These are phyloP conservation scores for Tupiocoris notatus DNA, from an alignment of 2,888 invertebrate genomes.

Conservation along the genomic window DNA sequence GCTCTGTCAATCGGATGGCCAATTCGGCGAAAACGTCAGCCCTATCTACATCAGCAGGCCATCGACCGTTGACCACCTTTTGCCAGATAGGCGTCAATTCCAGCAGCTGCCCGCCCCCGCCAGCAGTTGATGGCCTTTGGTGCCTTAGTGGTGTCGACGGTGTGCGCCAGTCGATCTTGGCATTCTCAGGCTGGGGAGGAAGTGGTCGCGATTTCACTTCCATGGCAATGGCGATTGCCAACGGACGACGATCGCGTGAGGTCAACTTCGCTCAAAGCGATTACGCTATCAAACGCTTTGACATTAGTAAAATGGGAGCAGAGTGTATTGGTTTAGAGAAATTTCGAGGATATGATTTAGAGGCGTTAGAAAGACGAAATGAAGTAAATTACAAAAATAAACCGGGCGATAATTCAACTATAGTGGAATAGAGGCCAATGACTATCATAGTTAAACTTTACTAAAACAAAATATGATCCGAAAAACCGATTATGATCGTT, in stretches of 20 bases:
- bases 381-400: too few species aligned
- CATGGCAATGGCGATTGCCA: conserved; percentile 33
- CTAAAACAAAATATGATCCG: too few species aligned
- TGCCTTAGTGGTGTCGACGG: conserved; percentile 44
- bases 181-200: conserved; percentile 1
- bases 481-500: too few species aligned
- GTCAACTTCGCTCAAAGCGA: too few species aligned
- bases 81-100: conserved; percentile 79
- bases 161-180: conserved; percentile 29
- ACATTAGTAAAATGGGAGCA: too few species aligned
- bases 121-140: conserved; percentile 46
- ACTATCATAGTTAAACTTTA: too few species aligned
- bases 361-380: too few species aligned
- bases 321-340: too few species aligned
- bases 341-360: too few species aligned
- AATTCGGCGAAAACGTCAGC: conserved; percentile 69
- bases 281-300: too few species aligned
- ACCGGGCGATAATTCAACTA: too few species aligned
- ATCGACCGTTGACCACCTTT: conserved; percentile 69
- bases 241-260: neutral
- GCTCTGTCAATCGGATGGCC: conserved; percentile 69
- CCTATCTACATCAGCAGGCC: conserved; percentile 68
- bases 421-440: too few species aligned
- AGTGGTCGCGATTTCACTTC: conserved; percentile 30
- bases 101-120: conserved; percentile 52